Base-by-base conservation (phyloP, 2,113 vertebrate species). In the Peucedramus taeniatus region DNA sequence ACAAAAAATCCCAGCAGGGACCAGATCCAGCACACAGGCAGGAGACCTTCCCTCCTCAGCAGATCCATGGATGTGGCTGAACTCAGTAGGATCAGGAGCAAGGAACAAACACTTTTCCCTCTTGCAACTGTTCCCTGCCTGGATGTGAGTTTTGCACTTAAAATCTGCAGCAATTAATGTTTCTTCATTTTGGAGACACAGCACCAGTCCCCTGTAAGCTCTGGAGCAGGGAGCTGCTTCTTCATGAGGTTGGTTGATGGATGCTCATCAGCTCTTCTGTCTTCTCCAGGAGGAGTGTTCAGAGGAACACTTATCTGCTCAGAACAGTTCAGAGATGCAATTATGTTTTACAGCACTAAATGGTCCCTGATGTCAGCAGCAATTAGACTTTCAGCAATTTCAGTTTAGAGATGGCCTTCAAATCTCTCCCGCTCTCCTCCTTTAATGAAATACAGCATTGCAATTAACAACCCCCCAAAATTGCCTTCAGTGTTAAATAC, bases 271-370 rank as follows among this genome's bases (percentile, higher is more conserved):
- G 92, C 79, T 92, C 89, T 54, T 89, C 87, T 89, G 80, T 93
- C 90, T 93, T 88, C 92, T 97, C 80, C 74, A 94, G 79, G 44
- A 96, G 87, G 85, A 96, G 86, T 54, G 86, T 89, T 92, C 87
- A 65, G 75, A 83, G 87, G 75, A 97, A 93, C 86, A 94, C 90
- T 96, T 97, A 97, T 96, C 95, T 88, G 71, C 83, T 95, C 84
- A 59, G 82, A 90, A 68, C 90, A 96, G 95, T 95, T 95, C 94
- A 90, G 85, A 94, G 96, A 95, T 65, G 86, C 89, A 96, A 97
- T 96, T 96, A 96, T 90, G 94, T 93, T 97, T 96, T 94, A 94
- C 83, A 89, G 93, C 83, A 96, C 90, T 93, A 97, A 97, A 95
- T 76, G 85, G 95, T 97, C 96, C 97, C 95, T 93, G 90, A 96